Evolutionary conservation across 2,888 invertebrate species (phyloP), one percentile per base, ranked within the genome.

Genomic region (Hemistola chrysoprasaria): DNA sequence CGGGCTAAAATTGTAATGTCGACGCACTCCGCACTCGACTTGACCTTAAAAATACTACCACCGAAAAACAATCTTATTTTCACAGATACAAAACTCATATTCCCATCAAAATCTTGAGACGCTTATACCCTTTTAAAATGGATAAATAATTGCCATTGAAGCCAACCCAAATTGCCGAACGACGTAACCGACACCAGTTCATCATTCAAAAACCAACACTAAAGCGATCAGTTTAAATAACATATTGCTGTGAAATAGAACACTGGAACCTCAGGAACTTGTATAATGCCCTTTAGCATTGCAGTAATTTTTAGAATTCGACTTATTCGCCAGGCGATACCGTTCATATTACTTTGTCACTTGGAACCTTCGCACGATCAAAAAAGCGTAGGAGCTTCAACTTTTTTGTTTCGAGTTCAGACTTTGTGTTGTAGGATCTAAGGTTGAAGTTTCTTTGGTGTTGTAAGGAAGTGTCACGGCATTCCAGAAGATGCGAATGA

Each of bases 1-100:
- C 85, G 74, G 76, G 77, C 85, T 86, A 86, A 86, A 86, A 85
- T 81, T 78, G 76, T 79, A 72, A 71, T 69, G 85, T 78, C 85
- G 81, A 81, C 82, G 85, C 77, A 80, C 85, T 73, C 76, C 38
- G 37, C 54, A 59, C 55, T 59, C 58, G 45, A 59, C 56, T 51
- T 72, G 73, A 82, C 76, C 74, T 76, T 70, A 71, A 60, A 66
- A 59, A 55, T 25, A 25, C 5, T 16, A 26, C 68, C 72, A 41
- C 8, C 45, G 4, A 76, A 66, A 62, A 53, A 30, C 50, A 51
- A 60, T 60, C 59, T 50, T 71, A 65, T 6, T 0, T 0, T 1
- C 1, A 1, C n/a, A 1, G 1, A 1, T 3, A 16, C 16, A 16
- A 10, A 64, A 48, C 20, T 20, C 43, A 53, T 34, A 59, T 52